A percentile compares a stretch with the other conserved stretches of the same genome.
These are phyloP conservation scores for Heliocidaris erythrogramma DNA, from an alignment of 35 echinoderm and acorn worm genomes.

Conservation along the genomic window DNA sequence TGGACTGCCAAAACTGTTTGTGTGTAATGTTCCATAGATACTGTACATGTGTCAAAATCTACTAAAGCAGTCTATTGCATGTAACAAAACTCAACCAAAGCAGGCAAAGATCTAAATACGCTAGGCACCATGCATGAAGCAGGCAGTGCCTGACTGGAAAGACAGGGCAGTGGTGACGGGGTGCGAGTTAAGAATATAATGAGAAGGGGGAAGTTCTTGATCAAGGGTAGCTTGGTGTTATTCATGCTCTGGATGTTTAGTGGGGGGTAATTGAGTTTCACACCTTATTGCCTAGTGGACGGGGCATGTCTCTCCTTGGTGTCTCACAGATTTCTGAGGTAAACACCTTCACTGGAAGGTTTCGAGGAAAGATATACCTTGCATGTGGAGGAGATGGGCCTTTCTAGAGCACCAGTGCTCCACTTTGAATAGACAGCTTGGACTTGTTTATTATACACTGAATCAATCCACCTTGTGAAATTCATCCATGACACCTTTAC, in stretches of 20 bases:
- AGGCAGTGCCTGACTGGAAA: not conserved
- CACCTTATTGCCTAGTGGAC: not conserved
- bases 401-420: not conserved
- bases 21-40: too few relatives aligned
- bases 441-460: not conserved
- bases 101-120: not conserved
- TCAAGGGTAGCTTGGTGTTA: not conserved
- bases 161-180: not conserved
- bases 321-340: not conserved
- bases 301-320: not conserved
- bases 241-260: not conserved
- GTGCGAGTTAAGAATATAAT: not conserved
- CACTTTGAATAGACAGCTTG: not conserved
- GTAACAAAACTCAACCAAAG: too few relatives aligned
- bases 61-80: too few relatives aligned
- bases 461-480: not conserved
- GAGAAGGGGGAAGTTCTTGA: not conserved
- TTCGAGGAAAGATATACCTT: not conserved
- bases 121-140: not conserved
- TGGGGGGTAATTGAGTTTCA: slow-evolving; percentile 9
- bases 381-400: not conserved
- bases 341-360: not conserved
- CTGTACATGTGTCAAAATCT: too few relatives aligned
- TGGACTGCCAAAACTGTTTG: too few relatives aligned
- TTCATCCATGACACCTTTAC: not conserved